Evolutionary conservation across 2,797 vertebrate genomes (phyloP), one percentile per base, ranked within the genome.

Genomic region (Anguilla obscura): DNA sequence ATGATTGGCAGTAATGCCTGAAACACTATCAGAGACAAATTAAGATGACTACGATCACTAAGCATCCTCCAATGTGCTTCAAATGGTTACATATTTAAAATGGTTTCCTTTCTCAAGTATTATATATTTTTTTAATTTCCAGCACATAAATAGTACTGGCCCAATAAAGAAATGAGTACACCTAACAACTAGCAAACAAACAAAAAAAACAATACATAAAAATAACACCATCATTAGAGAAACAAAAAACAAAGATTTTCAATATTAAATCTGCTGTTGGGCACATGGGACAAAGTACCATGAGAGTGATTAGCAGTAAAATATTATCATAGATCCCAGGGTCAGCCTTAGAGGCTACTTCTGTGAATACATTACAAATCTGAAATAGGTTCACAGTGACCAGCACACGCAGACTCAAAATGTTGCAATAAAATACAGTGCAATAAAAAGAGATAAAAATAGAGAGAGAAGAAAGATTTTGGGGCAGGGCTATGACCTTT

Each of bases 261-360:
- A 80, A 89, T 66, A 89, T 85, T 90, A 88, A 90, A 86, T 88
- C 91, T 94, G 94, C 93, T 92, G 92, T 88, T 91, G 92, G 90
- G 92, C 92, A 94, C 94, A 94, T 93, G 94, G 54, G 96, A 96
- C 93, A 94, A 94, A 98, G 97, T 98, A 99, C 97, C 97, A 97
- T 96, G 94, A 97, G 95, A 96, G 94, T 33, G 36, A 93, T 87
- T 88, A 92, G 94, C 91, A 94, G 92, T 92, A 5, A 93, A 92
- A 94, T 91, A 95, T 90, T 89, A 92, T 94, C 90, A 92, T 92
- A 84, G 91, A 94, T 76, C 40, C 33, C 92, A 93, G 88, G 89
- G 88, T 88, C 93, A 90, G 88, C 88, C 90, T 69, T 90, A 91
- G 84, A 91, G 71, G 58, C 83, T 93, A 88, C 91, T 90, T 90